These are phyloP conservation scores for Osmerus mordax DNA, from an alignment of 2,113 vertebrate genomes.

Conservation along the genomic window DNA sequence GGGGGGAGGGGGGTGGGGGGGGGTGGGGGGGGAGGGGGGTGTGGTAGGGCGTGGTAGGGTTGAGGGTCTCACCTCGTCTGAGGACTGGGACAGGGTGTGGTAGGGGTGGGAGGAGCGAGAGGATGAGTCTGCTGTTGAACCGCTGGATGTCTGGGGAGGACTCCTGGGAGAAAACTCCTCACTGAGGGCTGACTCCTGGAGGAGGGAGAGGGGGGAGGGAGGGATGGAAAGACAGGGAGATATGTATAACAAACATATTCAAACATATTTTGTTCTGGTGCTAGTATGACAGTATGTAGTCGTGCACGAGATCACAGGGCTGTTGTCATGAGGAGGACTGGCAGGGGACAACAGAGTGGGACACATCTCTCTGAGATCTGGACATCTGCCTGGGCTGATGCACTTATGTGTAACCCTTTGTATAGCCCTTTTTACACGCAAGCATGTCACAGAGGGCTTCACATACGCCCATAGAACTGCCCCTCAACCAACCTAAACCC, in stretches of 20 bases:
- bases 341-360: no score
- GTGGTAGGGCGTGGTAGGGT: background rate
- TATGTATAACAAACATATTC: background rate
- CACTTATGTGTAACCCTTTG: no score
- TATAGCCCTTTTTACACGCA: no score
- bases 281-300: no score
- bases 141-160: conserved; percentile 64
- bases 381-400: no score
- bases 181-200: conserved; percentile 85
- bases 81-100: conserved; percentile 87
- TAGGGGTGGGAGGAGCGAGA: conserved; percentile 84
- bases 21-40: background rate
- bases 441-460: no score
- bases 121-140: conserved; percentile 55
- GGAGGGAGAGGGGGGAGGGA: background rate
- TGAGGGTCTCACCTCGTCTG: conserved; percentile 77
- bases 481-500: no score
- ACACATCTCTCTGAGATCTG: no score
- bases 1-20: background rate
- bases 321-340: no score
- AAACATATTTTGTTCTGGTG: no score
- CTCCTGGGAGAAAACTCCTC: conserved; percentile 80
- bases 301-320: no score
- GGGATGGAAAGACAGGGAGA: background rate
- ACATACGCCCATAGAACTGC: no score